Evolutionary conservation across 2,888 invertebrate genomes (phyloP).

Genomic region (Phorcus lineatus): DNA sequence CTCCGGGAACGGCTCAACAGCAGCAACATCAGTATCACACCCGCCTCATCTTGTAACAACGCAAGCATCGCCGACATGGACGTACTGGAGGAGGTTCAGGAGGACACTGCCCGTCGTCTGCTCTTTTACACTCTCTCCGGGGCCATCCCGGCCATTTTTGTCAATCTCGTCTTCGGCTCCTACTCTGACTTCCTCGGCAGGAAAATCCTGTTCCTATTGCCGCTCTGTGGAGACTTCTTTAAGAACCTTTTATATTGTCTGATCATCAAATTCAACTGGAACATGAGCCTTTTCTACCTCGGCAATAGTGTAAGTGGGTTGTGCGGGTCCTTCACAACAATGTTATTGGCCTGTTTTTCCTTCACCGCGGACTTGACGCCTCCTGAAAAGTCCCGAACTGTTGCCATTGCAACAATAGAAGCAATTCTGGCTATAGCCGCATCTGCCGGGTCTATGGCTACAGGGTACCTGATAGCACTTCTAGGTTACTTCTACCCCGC

Average conservation of each 20-base stretch:
- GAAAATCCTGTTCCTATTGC: conserved; percentile 18
- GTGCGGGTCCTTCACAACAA: conserved; percentile 41
- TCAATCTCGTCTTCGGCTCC: conserved; percentile 25
- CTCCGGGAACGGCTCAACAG: background rate
- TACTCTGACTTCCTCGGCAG: conserved; percentile 30
- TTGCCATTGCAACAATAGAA: conserved; percentile 42
- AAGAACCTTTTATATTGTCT: conserved; percentile 25
- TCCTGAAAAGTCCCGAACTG: conserved; percentile 39
- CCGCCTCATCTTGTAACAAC: background rate
- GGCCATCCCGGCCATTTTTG: conserved; percentile 18
- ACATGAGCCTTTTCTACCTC: conserved; percentile 34
- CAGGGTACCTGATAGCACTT: conserved; percentile 43
- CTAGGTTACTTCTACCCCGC: conserved; percentile 38
- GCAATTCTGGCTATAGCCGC: conserved; percentile 39
- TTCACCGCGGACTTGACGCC: conserved; percentile 47
- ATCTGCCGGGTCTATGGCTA: conserved; percentile 29
- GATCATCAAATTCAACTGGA: background rate
- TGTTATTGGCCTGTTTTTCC: conserved; percentile 34
- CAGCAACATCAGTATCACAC: background rate
- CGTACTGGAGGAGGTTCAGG: background rate
- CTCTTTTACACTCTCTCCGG: background rate
- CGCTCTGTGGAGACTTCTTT: background rate
- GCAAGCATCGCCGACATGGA: background rate
- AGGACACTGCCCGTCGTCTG: background rate
- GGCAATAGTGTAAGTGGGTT: conserved; percentile 44